Evolutionary conservation across 2,888 invertebrate species (phyloP), one percentile per base, ranked within the genome.

Genomic region (Meloe dianella): DNA sequence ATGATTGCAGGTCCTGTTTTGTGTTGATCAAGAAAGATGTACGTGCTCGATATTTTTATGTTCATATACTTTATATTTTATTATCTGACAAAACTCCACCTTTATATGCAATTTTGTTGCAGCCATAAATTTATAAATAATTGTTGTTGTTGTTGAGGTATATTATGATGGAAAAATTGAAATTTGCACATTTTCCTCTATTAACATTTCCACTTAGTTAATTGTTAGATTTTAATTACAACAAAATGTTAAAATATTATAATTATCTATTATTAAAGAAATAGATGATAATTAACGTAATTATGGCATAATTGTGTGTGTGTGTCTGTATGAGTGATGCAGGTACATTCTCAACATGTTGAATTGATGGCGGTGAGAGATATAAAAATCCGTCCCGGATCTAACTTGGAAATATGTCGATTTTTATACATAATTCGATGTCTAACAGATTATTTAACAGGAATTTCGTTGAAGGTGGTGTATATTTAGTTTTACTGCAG

Each of bases 401-500:
- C 12, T 54, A 14, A 27, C 4, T 27, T 4, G 4, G 2, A 27
- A 3, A 27, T 41, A 41, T 8, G 6, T n/a, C 41, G 7, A 41
- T 17, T 8, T 54, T 24, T 54, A 54, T 24, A 54, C 10, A 54
- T n/a, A n/a, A n/a, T n/a, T 24, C 22, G 10, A 54, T 47, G 47
- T 47, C 20, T 47, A 20, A 47, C 20, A 20, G 17, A 47, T 47
- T 47, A 47, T 47, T 47, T 47, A 47, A 47, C 54, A 54, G 24
- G 54, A 54, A 54, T 54, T 54, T 54, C 54, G 24, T 22, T 24
- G 54, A 54, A 54, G 54, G 54, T 54, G 54, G 54, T 24, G 54
- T 54, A 54, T 54, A 54, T 54, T 54, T 54, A 54, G 54, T 54
- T 54, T 54, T 54, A 54, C 54, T 54, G 54, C 54, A 54, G 12